Evolutionary conservation across 2,797 vertebrate genomes (phyloP), one percentile per base, ranked within the genome.

Genomic region (Momotus momota): DNA sequence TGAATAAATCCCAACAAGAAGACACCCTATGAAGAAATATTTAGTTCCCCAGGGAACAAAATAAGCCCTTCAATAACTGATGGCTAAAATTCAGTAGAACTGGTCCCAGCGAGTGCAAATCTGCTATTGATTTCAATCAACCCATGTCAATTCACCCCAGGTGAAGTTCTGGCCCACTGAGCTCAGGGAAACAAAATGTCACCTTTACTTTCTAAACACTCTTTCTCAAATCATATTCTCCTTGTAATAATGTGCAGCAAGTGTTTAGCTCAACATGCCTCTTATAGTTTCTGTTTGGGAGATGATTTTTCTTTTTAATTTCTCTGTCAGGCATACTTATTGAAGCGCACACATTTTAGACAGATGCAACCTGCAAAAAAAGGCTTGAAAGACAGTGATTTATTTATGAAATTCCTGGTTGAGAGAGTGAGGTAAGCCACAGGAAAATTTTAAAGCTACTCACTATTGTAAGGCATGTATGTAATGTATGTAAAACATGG

Each of bases 251-350:
- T 86, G 85, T 94, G 87, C 82, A 93, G 91, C 0, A 0, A 95
- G 95, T 96, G 94, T 94, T 97, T 96, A 96, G 91, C 93, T 94
- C 80, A 94, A 96, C 87, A 84, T 94, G 96, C 95, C 87, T 95
- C 94, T 96, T 91, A 72, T 20, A 91, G 91, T 96, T 97, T 84
- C 89, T 88, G 87, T 96, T 94, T 94, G 82, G 85, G 77, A 94
- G 95, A 95, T 95, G 95, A 96, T 97, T 97, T 96, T 96, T 97
- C 96, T 97, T 96, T 97, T 96, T 97, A 97, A 97, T 96, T 97
- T 96, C 96, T 96, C 93, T 96, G 96, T 96, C 96, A 97, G 93
- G 95, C 96, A 94, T 91, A 97, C 90, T 95, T 97, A 96, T 86
- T 97, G 96, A 95, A 97, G 96, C 91, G 70, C 96, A 93, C 85